These are phyloP conservation scores for Taenaris catops DNA, from an alignment of 2,888 invertebrate genomes.

Conservation along the genomic window DNA sequence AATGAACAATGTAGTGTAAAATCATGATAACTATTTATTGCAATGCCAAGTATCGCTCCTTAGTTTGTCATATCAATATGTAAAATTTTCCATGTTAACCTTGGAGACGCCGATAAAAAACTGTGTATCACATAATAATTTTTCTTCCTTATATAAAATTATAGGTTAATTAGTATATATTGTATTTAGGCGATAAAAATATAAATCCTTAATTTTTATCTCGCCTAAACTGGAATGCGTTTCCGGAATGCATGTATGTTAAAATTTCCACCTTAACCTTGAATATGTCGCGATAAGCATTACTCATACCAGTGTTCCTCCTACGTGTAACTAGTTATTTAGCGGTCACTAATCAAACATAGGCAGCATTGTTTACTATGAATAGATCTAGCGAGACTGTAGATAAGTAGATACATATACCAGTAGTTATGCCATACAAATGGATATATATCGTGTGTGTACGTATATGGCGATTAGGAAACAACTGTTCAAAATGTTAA, in stretches of 20 bases:
- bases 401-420: background rate
- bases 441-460: no score
- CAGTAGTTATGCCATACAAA: no score
- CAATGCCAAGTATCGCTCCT: no score
- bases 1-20: no score
- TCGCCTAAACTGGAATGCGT: conserved; percentile 20
- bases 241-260: conserved; percentile 26
- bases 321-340: conserved; percentile 32
- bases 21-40: no score
- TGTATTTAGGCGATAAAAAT: background rate
- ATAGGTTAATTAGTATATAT: background rate
- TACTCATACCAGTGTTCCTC: conserved; percentile 45
- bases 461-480: no score
- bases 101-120: no score
- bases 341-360: conserved; percentile 40
- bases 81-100: no score
- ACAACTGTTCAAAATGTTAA: no score
- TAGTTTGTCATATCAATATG: no score
- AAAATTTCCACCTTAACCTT: conserved; percentile 57
- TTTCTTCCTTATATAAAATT: background rate
- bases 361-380: conserved; percentile 30
- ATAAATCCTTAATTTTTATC: conserved; percentile 2
- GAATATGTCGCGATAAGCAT: conserved; percentile 48
- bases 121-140: no score
- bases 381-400: conserved; percentile 17